A percentile compares a stretch with the other conserved stretches of the same genome.
Conservation (phyloP, 2,797 vertebrate species). For the Enteromius treurensis region DNA sequence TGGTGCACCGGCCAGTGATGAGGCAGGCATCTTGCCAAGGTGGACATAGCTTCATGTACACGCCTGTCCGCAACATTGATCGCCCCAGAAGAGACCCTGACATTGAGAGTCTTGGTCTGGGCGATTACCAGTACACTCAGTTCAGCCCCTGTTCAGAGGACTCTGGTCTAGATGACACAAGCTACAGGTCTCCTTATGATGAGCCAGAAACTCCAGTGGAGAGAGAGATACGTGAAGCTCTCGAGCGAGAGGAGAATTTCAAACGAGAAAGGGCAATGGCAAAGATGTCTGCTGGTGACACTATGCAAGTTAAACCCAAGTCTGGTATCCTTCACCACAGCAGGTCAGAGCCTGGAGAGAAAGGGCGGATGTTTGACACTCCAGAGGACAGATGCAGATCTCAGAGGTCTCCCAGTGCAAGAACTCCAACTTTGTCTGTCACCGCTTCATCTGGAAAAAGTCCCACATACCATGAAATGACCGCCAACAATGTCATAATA, state of each 20-base stretch:
- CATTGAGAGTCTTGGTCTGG: conserved; percentile 71
- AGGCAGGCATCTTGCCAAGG: conserved; percentile 68
- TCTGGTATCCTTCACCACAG: conserved; percentile 50
- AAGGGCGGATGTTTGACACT: conserved; percentile 59
- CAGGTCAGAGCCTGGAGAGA: conserved; percentile 59
- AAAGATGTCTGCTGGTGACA: conserved; percentile 72
- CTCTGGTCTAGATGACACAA: conserved; percentile 80
- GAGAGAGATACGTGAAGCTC: conserved; percentile 77
- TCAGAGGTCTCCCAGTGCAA: conserved; percentile 72
- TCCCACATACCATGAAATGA: conserved; percentile 70
- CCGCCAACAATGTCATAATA: conserved; percentile 77
- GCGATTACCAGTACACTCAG: conserved; percentile 74
- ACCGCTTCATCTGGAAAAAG: conserved; percentile 74
- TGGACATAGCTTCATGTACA: conserved; percentile 80
- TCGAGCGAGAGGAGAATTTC: conserved; percentile 78
- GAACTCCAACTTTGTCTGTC: conserved; percentile 77
- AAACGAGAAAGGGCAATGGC: conserved; percentile 72
- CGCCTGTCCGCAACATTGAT: conserved; percentile 77
- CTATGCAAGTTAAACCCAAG: conserved; percentile 62
- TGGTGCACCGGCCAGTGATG: conserved; percentile 63
- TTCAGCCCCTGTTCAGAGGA: conserved; percentile 83
- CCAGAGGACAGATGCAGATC: conserved; percentile 63
- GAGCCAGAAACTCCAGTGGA: conserved; percentile 78
- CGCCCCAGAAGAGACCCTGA: conserved; percentile 70
- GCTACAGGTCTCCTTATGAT: conserved; percentile 77